phyloP scores from a whole-genome alignment of 2,113 vertebrate species.

The Scatophagus argus region DNA sequence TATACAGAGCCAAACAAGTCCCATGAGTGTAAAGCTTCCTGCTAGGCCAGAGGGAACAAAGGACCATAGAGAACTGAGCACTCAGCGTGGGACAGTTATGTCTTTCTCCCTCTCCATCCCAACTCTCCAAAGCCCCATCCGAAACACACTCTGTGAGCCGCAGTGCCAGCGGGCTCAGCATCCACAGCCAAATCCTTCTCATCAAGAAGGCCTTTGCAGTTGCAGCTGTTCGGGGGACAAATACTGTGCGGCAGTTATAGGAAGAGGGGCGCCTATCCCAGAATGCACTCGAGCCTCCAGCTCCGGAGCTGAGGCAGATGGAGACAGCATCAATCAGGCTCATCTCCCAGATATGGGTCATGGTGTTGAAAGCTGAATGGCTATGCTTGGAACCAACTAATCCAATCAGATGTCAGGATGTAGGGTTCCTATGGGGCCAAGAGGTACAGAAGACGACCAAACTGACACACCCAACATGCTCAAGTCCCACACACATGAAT shows the following conservation, averaged over 20 bases:
- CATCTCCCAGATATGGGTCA: constrained; percentile 55
- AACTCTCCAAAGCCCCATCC: constrained; percentile 59
- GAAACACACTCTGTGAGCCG: constrained; percentile 51
- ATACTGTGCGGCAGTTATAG: constrained; percentile 52
- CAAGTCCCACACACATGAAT: not conserved
- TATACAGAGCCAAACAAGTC: constrained; percentile 71
- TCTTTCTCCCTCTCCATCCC: constrained; percentile 61
- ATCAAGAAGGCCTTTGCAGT: constrained; percentile 59
- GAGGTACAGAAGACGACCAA: constrained; percentile 7
- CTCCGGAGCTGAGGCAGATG: constrained; percentile 53
- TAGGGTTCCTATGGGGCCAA: constrained; percentile 8
- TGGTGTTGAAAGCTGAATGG: constrained; percentile 64
- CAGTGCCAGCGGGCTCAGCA: constrained; percentile 49
- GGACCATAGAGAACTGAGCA: constrained; percentile 72
- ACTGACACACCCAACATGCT: constrained; percentile 13
- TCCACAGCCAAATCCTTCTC: constrained; percentile 67
- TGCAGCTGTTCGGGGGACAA: constrained; percentile 70
- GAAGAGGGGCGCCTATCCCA: constrained; percentile 46
- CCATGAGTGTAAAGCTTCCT: constrained; percentile 77
- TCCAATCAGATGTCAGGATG: constrained; percentile 47
- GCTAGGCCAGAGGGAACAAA: constrained; percentile 76
- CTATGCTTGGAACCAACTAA: constrained; percentile 46
- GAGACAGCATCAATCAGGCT: constrained; percentile 66
- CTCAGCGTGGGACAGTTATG: constrained; percentile 75
- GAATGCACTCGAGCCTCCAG: constrained; percentile 53